phyloP scores from a whole-genome alignment of 1,140 invertebrate genomes.

The Leucophenga varia region DNA sequence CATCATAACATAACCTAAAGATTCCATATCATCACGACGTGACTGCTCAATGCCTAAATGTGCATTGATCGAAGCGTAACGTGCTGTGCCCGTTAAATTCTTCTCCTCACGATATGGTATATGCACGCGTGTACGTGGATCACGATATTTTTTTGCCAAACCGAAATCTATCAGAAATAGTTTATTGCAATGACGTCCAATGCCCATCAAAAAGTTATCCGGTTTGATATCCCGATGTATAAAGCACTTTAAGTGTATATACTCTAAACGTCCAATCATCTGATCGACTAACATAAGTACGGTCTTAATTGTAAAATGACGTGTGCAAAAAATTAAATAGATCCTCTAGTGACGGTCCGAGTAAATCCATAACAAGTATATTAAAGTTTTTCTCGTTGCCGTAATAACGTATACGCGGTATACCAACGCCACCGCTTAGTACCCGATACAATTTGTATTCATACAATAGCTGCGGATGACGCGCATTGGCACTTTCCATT shows the following conservation, averaged over 20 bases:
- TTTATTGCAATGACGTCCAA: conserved; percentile 85
- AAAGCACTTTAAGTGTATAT: conserved; percentile 88
- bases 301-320: conserved; percentile 94
- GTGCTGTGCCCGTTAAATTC: conserved; percentile 90
- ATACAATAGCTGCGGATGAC: conserved; percentile 90
- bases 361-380: conserved; percentile 91
- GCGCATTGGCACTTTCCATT: conserved; percentile 80
- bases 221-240: conserved; percentile 94
- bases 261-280: conserved; percentile 85
- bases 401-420: conserved; percentile 88
- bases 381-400: conserved; percentile 86
- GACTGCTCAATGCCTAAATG: conserved; percentile 85
- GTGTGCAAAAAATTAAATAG: conserved; percentile 91
- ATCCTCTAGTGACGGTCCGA: conserved; percentile 92
- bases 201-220: conserved; percentile 97
- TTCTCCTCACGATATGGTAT: conserved; percentile 90
- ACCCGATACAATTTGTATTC: conserved; percentile 90
- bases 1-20: conserved; percentile 92
- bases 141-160: conserved; percentile 89
- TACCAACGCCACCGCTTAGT: conserved; percentile 85
- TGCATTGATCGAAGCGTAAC: conserved; percentile 95
- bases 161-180: conserved; percentile 96
- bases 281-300: conserved; percentile 95
- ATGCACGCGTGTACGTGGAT: conserved; percentile 77
- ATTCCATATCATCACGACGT: conserved; percentile 93